phyloP scores from a whole-genome alignment of 2,113 vertebrate species.

The Ammodramus savannarum region DNA sequence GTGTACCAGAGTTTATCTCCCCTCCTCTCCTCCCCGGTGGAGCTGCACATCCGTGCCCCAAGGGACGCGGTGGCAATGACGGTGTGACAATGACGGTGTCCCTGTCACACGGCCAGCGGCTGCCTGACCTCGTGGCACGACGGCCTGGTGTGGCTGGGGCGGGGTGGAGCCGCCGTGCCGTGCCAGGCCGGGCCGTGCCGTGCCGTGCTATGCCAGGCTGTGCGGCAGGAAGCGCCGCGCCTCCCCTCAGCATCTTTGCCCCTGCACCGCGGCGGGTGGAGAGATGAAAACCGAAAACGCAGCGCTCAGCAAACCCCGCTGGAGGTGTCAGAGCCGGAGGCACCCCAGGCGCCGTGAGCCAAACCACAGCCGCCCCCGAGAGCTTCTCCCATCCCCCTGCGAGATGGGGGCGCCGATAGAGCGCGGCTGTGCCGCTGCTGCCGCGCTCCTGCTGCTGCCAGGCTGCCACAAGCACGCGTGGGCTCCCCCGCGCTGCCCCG shows the following conservation, averaged over 20 bases:
- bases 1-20: background rate
- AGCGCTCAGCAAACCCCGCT: background rate
- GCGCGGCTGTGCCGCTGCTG: background rate
- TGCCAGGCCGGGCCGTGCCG: background rate
- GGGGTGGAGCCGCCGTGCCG: background rate
- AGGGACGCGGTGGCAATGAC: background rate
- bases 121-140: background rate
- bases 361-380: conserved; percentile 35
- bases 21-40: background rate
- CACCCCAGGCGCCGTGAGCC: background rate
- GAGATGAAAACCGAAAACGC: background rate
- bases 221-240: background rate
- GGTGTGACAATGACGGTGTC: background rate
- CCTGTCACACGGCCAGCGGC: background rate
- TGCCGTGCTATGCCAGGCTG: background rate
- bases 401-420: background rate
- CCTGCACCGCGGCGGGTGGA: background rate
- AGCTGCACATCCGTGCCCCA: background rate
- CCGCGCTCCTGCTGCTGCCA: background rate
- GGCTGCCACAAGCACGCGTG: rapidly evolving
- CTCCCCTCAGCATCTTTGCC: background rate
- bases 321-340: background rate
- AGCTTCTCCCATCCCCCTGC: conserved; percentile 27
- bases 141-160: rapidly evolving
- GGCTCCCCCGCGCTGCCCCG: rapidly evolving